A percentile compares a stretch with the other conserved stretches of the same genome.
Evolutionary conservation across 2,888 invertebrate species (phyloP).

Genomic region (Sylvicola fuscatus): DNA sequence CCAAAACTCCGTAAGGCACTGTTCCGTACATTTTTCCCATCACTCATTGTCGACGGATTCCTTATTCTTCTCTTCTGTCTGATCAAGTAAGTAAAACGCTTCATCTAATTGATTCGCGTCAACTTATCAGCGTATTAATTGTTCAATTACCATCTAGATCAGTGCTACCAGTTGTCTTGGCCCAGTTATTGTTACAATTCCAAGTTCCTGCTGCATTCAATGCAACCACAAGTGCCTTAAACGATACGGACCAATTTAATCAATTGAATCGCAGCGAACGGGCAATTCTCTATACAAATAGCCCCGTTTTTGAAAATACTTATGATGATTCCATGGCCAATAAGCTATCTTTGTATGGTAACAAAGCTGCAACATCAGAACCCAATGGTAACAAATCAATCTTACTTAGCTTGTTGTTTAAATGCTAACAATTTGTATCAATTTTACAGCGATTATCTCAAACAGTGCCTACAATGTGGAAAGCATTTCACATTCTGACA

Average conservation of each 20-base stretch:
- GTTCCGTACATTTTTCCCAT: slow-evolving; percentile 44
- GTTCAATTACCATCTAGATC: slow-evolving; percentile 13
- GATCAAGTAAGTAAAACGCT: slow-evolving; percentile 18
- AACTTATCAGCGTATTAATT: neutral
- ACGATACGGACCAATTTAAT: neutral
- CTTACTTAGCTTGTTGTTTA: neutral
- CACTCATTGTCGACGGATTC: slow-evolving; percentile 41
- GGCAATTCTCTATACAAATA: neutral
- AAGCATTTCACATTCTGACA: too few species aligned
- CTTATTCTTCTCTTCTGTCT: slow-evolving; percentile 29
- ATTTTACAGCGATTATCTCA: neutral
- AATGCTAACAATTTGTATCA: neutral
- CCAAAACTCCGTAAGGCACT: slow-evolving; percentile 44
- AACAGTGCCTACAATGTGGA: too few species aligned
- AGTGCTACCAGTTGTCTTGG: slow-evolving; percentile 20
- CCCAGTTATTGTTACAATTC: slow-evolving; percentile 22
- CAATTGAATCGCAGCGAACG: neutral
- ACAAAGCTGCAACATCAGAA: neutral
- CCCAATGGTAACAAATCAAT: neutral
- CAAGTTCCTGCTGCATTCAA: slow-evolving; percentile 11
- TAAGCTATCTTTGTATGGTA: neutral
- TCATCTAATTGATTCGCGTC: neutral
- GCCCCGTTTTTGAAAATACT: neutral
- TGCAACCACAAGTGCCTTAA: neutral
- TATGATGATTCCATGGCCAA: neutral